phyloP scores from a whole-genome alignment of 2,888 invertebrate genomes.

The Pristionchus fissidentatus region DNA sequence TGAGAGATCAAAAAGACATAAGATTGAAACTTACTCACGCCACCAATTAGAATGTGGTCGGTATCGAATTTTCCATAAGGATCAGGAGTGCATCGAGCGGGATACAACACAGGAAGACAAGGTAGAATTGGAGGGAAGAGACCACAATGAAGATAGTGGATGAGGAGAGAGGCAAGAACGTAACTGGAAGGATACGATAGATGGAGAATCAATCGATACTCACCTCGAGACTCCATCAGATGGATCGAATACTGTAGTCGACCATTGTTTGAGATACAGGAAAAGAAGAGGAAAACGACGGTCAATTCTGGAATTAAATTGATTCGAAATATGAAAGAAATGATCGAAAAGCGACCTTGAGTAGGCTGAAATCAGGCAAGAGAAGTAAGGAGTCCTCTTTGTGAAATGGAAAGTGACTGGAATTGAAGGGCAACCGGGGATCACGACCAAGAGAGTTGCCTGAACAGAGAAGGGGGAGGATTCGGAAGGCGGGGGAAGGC shows the following conservation, averaged over 20 bases:
- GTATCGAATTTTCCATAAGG: background rate
- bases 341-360: background rate
- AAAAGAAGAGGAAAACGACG: background rate
- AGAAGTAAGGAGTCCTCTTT: background rate
- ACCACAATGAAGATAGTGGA: conserved; percentile 73
- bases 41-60: background rate
- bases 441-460: background rate
- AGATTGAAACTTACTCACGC: too few species aligned
- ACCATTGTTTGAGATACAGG: background rate
- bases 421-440: background rate
- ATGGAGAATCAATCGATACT: background rate
- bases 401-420: background rate
- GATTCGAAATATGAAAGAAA: background rate
- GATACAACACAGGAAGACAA: conserved; percentile 64
- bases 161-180: conserved; percentile 72
- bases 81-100: background rate
- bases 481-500: too few species aligned
- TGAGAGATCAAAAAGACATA: too few species aligned
- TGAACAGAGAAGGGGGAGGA: too few species aligned
- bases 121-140: conserved; percentile 70
- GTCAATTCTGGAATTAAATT: background rate
- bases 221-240: background rate
- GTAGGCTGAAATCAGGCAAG: background rate
- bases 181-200: conserved; percentile 60
- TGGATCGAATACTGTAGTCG: background rate